These are phyloP conservation scores for Phylloscopus trochilus DNA, from an alignment of 2,113 vertebrate species.

Conservation along the genomic window DNA sequence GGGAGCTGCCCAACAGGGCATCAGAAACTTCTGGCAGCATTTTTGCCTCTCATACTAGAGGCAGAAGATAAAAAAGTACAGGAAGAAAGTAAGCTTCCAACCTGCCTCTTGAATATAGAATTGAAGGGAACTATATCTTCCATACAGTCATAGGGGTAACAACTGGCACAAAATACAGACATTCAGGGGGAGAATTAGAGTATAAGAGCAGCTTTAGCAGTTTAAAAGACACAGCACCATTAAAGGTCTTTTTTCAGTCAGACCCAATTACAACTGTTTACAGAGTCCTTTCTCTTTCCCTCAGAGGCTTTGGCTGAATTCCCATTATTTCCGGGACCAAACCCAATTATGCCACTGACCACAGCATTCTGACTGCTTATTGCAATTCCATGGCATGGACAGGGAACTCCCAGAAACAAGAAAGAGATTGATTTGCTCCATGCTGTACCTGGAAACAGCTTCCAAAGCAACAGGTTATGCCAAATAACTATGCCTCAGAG, in stretches of 20 bases:
- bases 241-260: slow-evolving; percentile 33
- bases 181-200: background rate
- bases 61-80: background rate
- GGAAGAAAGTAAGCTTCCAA: background rate
- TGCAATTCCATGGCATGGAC: slow-evolving; percentile 39
- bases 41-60: background rate
- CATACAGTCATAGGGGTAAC: background rate
- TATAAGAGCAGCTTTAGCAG: background rate
- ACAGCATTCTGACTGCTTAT: slow-evolving; percentile 37
- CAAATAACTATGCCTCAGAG: slow-evolving; percentile 12
- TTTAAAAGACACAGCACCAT: background rate
- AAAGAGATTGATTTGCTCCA: slow-evolving; percentile 37
- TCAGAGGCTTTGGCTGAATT: slow-evolving; percentile 30
- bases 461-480: background rate
- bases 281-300: slow-evolving; percentile 31
- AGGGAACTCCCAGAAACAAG: slow-evolving; percentile 57
- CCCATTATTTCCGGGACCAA: slow-evolving; percentile 2
- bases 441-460: slow-evolving; percentile 26
- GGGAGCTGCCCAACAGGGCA: background rate
- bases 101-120: background rate
- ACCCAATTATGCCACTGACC: slow-evolving; percentile 58
- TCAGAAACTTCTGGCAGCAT: background rate
- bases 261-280: slow-evolving; percentile 30
- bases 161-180: background rate
- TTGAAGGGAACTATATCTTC: background rate